Evolutionary conservation across 2,113 vertebrate species (phyloP).

Genomic region (Ceratotherium simum): DNA sequence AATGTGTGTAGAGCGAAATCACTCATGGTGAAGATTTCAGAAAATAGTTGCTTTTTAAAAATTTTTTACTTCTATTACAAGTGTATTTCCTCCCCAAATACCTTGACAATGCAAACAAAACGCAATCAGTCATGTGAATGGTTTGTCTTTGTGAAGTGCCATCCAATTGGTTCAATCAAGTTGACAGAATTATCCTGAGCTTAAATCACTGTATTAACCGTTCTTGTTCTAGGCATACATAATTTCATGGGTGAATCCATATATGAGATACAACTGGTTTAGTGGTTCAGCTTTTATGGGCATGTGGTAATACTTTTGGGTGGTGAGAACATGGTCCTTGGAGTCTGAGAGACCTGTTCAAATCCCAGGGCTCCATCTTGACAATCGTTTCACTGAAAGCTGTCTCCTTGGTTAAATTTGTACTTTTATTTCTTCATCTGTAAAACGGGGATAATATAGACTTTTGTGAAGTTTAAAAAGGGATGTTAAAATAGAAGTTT

Average conservation of each 20-base stretch:
- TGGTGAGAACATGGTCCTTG: background rate
- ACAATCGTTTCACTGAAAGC: background rate
- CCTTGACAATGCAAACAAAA: conserved; percentile 7
- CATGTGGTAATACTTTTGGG: background rate
- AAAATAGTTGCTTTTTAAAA: background rate
- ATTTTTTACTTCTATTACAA: background rate
- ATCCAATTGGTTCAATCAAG: background rate
- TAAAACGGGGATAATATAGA: background rate
- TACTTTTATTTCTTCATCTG: background rate
- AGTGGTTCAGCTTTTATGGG: background rate
- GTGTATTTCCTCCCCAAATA: background rate
- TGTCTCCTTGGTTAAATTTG: background rate
- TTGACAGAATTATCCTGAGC: conserved; percentile 44
- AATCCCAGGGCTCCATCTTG: background rate
- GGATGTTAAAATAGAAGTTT: background rate
- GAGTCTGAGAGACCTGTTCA: background rate
- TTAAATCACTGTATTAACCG: conserved; percentile 49
- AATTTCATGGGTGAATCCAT: conserved; percentile 15
- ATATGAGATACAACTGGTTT: background rate
- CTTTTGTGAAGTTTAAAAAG: background rate
- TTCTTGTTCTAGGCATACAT: conserved; percentile 3
- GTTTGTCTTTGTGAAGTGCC: background rate
- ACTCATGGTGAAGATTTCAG: background rate
- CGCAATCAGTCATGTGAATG: background rate
- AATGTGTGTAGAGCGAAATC: background rate